These are phyloP conservation scores for Novumbra hubbsi DNA, from an alignment of 2,797 vertebrate species.

Conservation along the genomic window DNA sequence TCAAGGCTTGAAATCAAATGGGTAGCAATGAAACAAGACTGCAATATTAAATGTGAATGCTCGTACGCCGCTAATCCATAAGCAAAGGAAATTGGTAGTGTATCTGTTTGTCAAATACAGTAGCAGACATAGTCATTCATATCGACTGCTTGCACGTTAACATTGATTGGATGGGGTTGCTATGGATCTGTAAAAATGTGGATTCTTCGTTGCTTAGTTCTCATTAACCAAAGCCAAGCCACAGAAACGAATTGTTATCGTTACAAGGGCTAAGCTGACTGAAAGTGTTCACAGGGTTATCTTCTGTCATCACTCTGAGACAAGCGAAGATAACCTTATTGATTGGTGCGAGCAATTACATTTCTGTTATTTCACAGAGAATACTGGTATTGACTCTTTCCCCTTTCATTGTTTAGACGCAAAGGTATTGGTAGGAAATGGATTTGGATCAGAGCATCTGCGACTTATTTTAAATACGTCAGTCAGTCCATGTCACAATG, in stretches of 20 bases:
- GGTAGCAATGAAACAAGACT: neutral
- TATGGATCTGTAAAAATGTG: slow-evolving; percentile 2
- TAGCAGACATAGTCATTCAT: neutral
- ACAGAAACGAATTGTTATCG: neutral
- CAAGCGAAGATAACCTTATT: slow-evolving; percentile 13
- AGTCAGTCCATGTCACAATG: slow-evolving; percentile 46
- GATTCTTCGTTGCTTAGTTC: neutral
- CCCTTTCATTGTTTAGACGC: slow-evolving; percentile 13
- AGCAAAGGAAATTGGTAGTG: neutral
- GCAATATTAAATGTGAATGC: neutral
- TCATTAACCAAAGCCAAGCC: neutral
- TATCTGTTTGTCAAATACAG: neutral
- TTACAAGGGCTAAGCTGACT: neutral
- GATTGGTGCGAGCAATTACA: slow-evolving; percentile 7
- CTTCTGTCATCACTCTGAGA: slow-evolving; percentile 1
- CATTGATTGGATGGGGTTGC: neutral
- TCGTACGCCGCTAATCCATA: neutral
- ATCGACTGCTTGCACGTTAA: neutral
- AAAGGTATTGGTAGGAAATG: slow-evolving; percentile 35
- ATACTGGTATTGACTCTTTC: slow-evolving; percentile 11
- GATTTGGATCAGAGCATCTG: slow-evolving; percentile 29
- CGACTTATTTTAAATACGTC: slow-evolving; percentile 48
- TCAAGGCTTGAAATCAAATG: too few species aligned
- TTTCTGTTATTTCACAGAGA: slow-evolving; percentile 8
- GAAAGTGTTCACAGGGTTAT: neutral